A percentile compares a stretch with the other conserved stretches of the same genome.
phyloP scores from a whole-genome alignment of 2,888 invertebrate species.

The Pseudococcus jackbeardsleyi region DNA sequence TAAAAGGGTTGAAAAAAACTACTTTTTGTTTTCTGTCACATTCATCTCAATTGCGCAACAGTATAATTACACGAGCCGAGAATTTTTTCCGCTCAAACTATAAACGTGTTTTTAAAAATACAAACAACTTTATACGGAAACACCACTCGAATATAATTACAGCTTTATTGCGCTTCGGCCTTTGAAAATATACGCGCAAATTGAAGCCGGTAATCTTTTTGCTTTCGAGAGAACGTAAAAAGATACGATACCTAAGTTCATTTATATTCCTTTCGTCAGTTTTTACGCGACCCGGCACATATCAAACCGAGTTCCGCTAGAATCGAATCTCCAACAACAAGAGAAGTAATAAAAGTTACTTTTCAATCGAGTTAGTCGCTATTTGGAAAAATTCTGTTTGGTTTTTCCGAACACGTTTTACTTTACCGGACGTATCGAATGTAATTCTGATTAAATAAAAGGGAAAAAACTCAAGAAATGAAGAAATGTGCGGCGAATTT shows the following conservation, averaged over 20 bases:
- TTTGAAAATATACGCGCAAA: neutral
- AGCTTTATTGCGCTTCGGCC: neutral
- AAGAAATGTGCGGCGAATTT: conserved; percentile 53
- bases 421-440: conserved; percentile 61
- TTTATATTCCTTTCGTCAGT: conserved; percentile 40
- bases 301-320: conserved; percentile 29
- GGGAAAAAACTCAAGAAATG: conserved; percentile 28
- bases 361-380: conserved; percentile 62
- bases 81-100: neutral
- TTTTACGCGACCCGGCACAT: conserved; percentile 43
- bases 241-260: neutral
- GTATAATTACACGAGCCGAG: neutral
- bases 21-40: neutral
- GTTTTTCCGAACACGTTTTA: conserved; percentile 42
- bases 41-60: conserved; percentile 3
- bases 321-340: conserved; percentile 58
- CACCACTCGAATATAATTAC: neutral
- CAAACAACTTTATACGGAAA: neutral
- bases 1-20: neutral
- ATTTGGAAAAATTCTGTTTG: conserved; percentile 56
- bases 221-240: neutral
- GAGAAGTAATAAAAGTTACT: conserved; percentile 62
- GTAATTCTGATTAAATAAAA: conserved; percentile 61
- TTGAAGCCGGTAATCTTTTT: conserved; percentile 4
- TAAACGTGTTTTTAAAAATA: neutral